Evolutionary conservation across 2,888 invertebrate genomes (phyloP), one percentile per base, ranked within the genome.

Genomic region (Cataglyphis albicans): DNA sequence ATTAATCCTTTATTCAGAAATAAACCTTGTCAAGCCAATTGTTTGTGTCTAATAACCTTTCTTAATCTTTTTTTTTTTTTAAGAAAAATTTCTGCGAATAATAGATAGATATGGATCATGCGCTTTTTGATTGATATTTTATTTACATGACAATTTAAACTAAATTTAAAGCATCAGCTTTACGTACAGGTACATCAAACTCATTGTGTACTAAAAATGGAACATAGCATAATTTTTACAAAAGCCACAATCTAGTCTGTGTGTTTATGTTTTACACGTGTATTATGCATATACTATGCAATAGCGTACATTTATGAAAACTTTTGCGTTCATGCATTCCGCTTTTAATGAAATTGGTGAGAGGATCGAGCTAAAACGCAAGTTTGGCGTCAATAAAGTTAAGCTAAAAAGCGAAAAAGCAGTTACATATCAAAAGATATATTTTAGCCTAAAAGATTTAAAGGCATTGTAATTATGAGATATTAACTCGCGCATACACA

Each of bases 341-440:
- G 84, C 83, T 32, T 74, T 82, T 89, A 86, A 89, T 83, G 85
- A 89, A 89, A 88, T 89, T 89, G 84, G 70, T 80, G 74, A 78
- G 88, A 84, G 73, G 72, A 81, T 80, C 74, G 68, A 81, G 55
- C 41, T 64, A 74, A 76, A 72, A 74, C 29, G 74, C 55, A 81
- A 75, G 85, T 75, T 52, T 44, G 80, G 67, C 73, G 85, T 70
- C 80, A 83, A 85, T 81, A 72, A 89, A 89, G 89, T 89, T 89
- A 81, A 83, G 82, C 83, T 75, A 73, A 70, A 89, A 88, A 89
- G 85, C 82, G 85, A 88, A 83, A 88, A 89, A 89, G 83, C 59
- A 75, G 68, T 44, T 78, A 68, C 44, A 15, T 41, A 59, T 35
- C 59, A 59, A 15, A 12, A 32, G 32, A 10, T 78, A 68, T 67